Conservation (phyloP, 2,888 invertebrate genomes). For the Dolichomitus sp. region DNA sequence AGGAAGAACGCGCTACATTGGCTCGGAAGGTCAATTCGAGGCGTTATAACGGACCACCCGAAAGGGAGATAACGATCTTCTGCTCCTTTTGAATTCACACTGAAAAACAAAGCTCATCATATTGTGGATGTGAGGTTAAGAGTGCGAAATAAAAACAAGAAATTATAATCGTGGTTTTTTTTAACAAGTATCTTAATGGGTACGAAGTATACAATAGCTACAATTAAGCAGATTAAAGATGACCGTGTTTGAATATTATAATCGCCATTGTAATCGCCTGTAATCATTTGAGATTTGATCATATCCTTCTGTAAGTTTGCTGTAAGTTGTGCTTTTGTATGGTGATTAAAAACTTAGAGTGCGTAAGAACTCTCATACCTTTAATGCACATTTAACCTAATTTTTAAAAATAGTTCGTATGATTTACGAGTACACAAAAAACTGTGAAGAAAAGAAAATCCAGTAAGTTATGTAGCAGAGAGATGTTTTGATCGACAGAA, state of each 20-base stretch:
- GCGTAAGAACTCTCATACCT: too few relatives aligned
- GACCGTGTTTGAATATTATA: too few relatives aligned
- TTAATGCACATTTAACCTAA: too few relatives aligned
- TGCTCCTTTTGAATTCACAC: slow-evolving; percentile 39
- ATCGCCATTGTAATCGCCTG: too few relatives aligned
- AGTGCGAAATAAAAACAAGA: background rate
- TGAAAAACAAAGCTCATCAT: background rate
- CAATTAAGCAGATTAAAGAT: too few relatives aligned
- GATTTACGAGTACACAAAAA: background rate
- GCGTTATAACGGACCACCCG: slow-evolving; percentile 58
- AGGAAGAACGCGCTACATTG: slow-evolving; percentile 38
- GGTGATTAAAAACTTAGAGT: too few relatives aligned
- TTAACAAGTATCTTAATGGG: too few relatives aligned
- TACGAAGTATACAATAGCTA: too few relatives aligned
- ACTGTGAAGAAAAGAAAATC: background rate
- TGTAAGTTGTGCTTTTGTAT: too few relatives aligned
- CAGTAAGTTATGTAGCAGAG: background rate
- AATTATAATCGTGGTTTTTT: background rate
- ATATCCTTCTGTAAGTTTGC: too few relatives aligned
- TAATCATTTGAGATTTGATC: too few relatives aligned
- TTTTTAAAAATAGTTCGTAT: background rate
- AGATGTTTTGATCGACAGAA: slow-evolving; percentile 16
- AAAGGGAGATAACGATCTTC: slow-evolving; percentile 51
- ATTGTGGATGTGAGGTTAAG: background rate
- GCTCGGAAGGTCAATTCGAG: slow-evolving; percentile 63